Evolutionary conservation across 2,888 invertebrate genomes (phyloP).

Genomic region (Buathra laborator): DNA sequence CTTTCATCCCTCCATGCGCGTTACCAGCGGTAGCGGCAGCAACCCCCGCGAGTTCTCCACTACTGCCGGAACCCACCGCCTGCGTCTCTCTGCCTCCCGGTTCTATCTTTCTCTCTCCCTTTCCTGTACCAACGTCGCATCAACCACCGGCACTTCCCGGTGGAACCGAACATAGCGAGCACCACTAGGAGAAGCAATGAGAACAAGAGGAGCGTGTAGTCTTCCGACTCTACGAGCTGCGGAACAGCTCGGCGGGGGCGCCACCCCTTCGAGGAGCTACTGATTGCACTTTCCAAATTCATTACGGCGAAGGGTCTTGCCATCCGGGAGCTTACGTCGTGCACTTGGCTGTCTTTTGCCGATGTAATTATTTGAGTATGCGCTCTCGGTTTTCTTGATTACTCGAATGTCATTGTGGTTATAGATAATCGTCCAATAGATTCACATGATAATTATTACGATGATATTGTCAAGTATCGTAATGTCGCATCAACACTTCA

Average conservation of each 20-base stretch:
- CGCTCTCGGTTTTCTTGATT: constrained; percentile 6
- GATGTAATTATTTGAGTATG: constrained; percentile 31
- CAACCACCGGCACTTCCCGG: constrained; percentile 21
- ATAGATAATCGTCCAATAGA: not conserved
- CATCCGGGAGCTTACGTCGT: constrained; percentile 34
- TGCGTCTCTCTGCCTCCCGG: constrained; percentile 63
- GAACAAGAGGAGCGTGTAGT: constrained; percentile 46
- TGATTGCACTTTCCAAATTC: constrained; percentile 84
- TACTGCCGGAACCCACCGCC: constrained; percentile 65
- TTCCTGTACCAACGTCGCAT: constrained; percentile 43
- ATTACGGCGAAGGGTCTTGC: constrained; percentile 74
- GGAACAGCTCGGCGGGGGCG: constrained; percentile 29
- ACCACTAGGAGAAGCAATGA: constrained; percentile 26
- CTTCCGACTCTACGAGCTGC: constrained; percentile 51
- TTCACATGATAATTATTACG: not conserved
- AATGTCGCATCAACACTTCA: no score
- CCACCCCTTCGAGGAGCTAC: constrained; percentile 75
- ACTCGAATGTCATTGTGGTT: constrained; percentile 10
- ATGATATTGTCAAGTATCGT: no score
- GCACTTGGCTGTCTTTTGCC: not conserved
- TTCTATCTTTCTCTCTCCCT: constrained; percentile 46
- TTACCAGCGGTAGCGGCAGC: constrained; percentile 67
- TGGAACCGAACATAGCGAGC: constrained; percentile 42
- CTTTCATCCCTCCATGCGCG: constrained; percentile 81
- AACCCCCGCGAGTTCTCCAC: constrained; percentile 61